phyloP scores from a whole-genome alignment of 64 coral and sea anemone genomes.

The Montipora capricornis region DNA sequence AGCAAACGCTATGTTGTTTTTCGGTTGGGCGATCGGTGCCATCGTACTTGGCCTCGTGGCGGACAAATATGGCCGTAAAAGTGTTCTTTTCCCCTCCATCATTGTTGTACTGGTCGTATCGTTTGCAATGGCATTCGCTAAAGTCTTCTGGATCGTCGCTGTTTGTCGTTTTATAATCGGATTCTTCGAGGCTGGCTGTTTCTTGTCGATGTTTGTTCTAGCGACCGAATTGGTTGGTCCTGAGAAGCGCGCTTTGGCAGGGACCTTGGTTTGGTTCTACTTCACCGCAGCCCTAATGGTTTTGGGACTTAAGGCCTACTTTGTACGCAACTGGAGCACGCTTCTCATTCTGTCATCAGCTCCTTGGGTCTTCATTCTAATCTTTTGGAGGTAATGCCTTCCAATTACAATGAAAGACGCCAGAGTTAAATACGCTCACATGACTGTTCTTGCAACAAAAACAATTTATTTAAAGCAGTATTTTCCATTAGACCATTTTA shows the following conservation, averaged over 20 bases:
- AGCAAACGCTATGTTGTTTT: conserved; percentile 86
- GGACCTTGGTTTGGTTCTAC: conserved; percentile 88
- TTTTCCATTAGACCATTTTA: too few species aligned
- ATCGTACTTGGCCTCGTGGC: conserved; percentile 80
- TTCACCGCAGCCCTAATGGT: conserved; percentile 80
- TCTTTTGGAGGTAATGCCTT: conserved; percentile 90
- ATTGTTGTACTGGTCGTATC: conserved; percentile 62
- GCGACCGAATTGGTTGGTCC: conserved; percentile 89
- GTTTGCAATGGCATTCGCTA: conserved; percentile 85
- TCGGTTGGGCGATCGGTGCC: conserved; percentile 86
- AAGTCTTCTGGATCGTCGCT: conserved; percentile 70
- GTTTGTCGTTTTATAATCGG: conserved; percentile 80
- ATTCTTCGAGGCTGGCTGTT: conserved; percentile 81
- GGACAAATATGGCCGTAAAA: conserved; percentile 85
- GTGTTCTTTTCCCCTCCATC: conserved; percentile 86
- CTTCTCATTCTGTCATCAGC: conserved; percentile 82
- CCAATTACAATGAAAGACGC: background rate
- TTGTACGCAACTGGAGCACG: conserved; percentile 79
- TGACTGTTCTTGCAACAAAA: background rate
- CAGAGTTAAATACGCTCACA: too few species aligned
- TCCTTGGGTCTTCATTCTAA: conserved; percentile 84
- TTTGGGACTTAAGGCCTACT: conserved; percentile 84
- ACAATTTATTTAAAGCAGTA: too few species aligned
- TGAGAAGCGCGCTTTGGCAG: conserved; percentile 73
- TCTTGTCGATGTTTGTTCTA: conserved; percentile 80